Conservation (phyloP, 1,140 invertebrate species). For the Lepidurus apus region DNA sequence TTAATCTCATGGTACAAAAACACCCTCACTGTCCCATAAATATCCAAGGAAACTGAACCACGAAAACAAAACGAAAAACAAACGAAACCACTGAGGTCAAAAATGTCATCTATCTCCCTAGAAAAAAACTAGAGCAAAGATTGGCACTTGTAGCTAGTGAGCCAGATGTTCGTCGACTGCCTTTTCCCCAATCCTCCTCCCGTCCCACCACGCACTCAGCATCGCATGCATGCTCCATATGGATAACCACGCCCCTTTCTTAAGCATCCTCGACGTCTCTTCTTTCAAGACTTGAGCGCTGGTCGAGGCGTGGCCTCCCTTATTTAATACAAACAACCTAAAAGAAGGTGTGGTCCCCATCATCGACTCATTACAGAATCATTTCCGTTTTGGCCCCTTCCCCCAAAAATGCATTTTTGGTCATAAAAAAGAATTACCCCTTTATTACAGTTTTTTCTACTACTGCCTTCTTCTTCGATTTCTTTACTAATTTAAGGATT, state of each 20-base stretch:
- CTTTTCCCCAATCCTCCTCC: neutral
- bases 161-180: conserved; percentile 12
- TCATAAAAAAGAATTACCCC: too few relatives aligned
- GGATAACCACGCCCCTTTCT: conserved; percentile 2
- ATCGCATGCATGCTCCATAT: neutral
- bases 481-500: too few relatives aligned
- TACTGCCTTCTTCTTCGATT: too few relatives aligned
- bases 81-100: neutral
- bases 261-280: neutral
- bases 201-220: neutral
- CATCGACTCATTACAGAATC: neutral
- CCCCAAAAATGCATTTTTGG: neutral
- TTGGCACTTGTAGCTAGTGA: neutral
- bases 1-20: neutral
- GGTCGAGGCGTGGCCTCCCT: neutral
- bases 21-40: neutral
- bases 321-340: conserved; percentile 10
- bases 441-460: too few relatives aligned
- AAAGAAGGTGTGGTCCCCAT: neutral
- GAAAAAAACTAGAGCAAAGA: neutral
- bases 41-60: neutral
- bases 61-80: neutral
- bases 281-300: neutral
- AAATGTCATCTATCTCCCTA: neutral
- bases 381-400: neutral